A percentile compares a stretch with the other conserved stretches of the same genome.
Evolutionary conservation across 2,113 vertebrate species (phyloP).

Genomic region (Pampusana beccarii): DNA sequence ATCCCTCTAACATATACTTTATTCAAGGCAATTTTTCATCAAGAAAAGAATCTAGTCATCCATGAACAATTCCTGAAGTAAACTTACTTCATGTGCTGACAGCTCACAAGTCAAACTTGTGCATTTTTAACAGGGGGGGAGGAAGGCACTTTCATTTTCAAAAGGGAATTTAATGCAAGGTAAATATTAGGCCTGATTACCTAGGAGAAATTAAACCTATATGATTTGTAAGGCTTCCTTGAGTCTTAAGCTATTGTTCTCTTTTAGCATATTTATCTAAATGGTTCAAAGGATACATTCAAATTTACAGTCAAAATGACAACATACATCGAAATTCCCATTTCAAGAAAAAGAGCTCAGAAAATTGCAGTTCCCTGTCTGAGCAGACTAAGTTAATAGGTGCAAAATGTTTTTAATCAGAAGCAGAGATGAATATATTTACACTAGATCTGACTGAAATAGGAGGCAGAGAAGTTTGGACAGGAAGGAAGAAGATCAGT

Average conservation of each 20-base stretch:
- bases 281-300: slow-evolving; percentile 13
- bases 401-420: slow-evolving; percentile 64
- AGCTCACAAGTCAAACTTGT: slow-evolving; percentile 14
- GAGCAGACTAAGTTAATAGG: slow-evolving; percentile 47
- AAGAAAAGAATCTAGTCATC: slow-evolving; percentile 34
- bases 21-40: slow-evolving; percentile 25
- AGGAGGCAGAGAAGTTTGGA: slow-evolving; percentile 34
- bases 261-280: slow-evolving; percentile 32
- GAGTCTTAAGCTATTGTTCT: background rate
- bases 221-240: background rate
- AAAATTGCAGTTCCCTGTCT: background rate
- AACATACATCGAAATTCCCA: background rate
- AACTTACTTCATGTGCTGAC: slow-evolving; percentile 32
- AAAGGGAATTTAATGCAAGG: background rate
- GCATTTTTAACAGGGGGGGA: background rate
- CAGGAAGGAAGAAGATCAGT: slow-evolving; percentile 8
- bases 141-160: background rate
- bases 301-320: slow-evolving; percentile 14
- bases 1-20: background rate
- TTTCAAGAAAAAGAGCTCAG: slow-evolving; percentile 14
- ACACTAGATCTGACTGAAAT: slow-evolving; percentile 47
- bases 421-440: slow-evolving; percentile 54
- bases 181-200: slow-evolving; percentile 23
- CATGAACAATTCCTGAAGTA: slow-evolving; percentile 45
- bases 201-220: slow-evolving; percentile 12